These are phyloP conservation scores for Heliconius sara DNA, from an alignment of 2,888 invertebrate species.

Conservation along the genomic window DNA sequence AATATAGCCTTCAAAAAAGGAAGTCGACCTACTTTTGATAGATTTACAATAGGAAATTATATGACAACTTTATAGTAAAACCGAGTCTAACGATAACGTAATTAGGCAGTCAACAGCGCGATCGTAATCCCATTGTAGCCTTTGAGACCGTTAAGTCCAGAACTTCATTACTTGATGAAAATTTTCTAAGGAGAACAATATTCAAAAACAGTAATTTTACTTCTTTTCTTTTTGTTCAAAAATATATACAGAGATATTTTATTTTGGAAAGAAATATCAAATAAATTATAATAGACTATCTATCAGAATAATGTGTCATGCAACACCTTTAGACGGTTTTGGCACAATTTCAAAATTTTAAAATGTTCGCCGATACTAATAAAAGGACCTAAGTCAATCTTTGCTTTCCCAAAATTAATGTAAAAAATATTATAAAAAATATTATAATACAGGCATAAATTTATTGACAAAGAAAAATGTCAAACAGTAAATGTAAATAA, in stretches of 20 bases:
- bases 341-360: neutral
- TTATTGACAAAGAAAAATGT: too few species aligned
- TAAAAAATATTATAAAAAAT: too few species aligned
- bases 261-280: neutral
- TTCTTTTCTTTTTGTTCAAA: neutral
- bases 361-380: neutral
- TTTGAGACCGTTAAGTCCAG: constrained; percentile 11
- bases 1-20: neutral
- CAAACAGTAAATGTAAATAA: neutral
- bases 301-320: too few species aligned
- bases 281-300: neutral
- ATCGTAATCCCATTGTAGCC: constrained; percentile 16
- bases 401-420: too few species aligned
- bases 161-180: neutral
- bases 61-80: constrained; percentile 6
- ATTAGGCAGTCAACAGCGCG: constrained; percentile 15
- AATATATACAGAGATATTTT: too few species aligned
- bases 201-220: neutral
- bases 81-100: neutral
- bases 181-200: neutral
- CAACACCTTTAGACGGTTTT: neutral
- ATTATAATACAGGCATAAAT: too few species aligned
- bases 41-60: neutral
- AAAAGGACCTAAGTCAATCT: too few species aligned
- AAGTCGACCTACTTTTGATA: neutral